Evolutionary conservation across 2,888 invertebrate genomes (phyloP), one percentile per base, ranked within the genome.

Genomic region (Arge pagana): DNA sequence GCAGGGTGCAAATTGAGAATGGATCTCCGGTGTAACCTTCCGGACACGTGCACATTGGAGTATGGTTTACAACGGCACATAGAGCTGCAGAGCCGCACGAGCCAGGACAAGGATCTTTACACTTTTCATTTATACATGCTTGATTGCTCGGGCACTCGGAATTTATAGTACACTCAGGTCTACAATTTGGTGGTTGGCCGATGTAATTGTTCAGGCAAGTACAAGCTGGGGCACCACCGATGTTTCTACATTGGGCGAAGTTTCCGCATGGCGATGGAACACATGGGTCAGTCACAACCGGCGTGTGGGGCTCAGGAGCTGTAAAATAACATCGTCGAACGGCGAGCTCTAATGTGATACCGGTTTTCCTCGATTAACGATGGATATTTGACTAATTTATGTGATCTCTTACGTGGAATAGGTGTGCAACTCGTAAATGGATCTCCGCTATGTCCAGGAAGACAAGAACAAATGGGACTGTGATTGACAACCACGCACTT

Each of bases 401-500:
- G 35, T 42, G 23, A 40, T 24, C 16, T 66, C 76, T 65, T 72
- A 72, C 71, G 66, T 60, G 70, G 68, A 53, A 67, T 64, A 28
- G 77, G 76, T 50, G 70, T 75, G 65, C 86, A 86, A 66, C 83
- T 79, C 37, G 81, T 81, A 66, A 86, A 86, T 16, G 87, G 85
- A 79, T 87, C 86, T 53, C 87, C 86, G 31, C 83, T 84, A 63
- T 79, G 82, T 50, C 81, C 79, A 50, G 76, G 74, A 64, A 76
- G 76, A 70, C 89, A 89, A 52, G 82, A 82, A 69, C 89, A 89
- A 64, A 87, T 85, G 5, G 88, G 86, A 64, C 84, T 84, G 66
- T 88, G 88, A 68, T 87, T 86, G 30, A 87, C 82, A 15, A 89
- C 88, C 59, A 83, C 82, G 62, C 91, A 91, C 54, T 83, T 80